Evolutionary conservation across 2,888 invertebrate genomes (phyloP), one percentile per base, ranked within the genome.

Genomic region (Torymus texanus): DNA sequence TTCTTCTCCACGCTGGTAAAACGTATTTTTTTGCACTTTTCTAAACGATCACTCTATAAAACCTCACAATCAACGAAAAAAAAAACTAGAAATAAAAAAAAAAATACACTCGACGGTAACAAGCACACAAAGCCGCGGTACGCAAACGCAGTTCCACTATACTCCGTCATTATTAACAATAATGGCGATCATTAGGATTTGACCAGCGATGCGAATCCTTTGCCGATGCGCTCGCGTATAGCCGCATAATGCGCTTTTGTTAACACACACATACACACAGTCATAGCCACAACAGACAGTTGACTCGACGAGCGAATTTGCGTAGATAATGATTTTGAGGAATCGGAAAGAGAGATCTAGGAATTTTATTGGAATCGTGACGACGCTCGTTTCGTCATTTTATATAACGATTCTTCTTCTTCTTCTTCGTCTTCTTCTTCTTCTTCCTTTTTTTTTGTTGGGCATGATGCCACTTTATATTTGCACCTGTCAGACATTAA

Each of bases 181-280:
- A 76, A 80, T 73, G 71, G 75, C 56, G 72, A 75, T 79, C 71
- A 70, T 79, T 71, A 71, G 75, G 55, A 66, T 71, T 75, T 75
- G 61, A 18, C 24, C 78, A 29, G 62, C 29, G 62, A 78, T 75
- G 70, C 62, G 62, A 55, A 66, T 70, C 75, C 2, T 68, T 68
- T 41, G 21, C 68, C 41, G 8, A 51, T 41, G n/a, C 50, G 50
- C 41, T 12, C 50, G 50, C 41, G 16, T 1, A 68, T 1, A 68
- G 2, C 3, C 11, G 16, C 21, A 21, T 71, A 51, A 59, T 14
- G 14, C 59, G 50, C 16, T 14, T 50, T 73, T 55, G 68, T 68
- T 21, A 21, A 41, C 41, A 8, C 10, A 41, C 8, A n/a, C n/a
- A n/a, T n/a, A n/a, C n/a, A n/a, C n/a, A n/a, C n/a, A n/a, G n/a